These are phyloP conservation scores for Lordiphosa andalusiaca DNA, from an alignment of 2,888 invertebrate genomes.

Conservation along the genomic window DNA sequence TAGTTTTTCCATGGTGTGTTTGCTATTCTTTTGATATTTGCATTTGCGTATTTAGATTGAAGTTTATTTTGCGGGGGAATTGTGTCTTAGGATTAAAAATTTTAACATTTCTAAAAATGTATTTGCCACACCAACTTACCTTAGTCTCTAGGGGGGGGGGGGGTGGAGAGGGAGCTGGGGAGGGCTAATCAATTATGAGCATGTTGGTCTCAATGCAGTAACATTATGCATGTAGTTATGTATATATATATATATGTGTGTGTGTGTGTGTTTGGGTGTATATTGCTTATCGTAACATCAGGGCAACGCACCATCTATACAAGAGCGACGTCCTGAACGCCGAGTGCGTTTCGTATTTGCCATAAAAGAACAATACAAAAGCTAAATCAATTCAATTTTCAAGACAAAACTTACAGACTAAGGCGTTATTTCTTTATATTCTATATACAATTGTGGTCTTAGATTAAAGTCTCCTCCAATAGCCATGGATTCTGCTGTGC, in stretches of 20 bases:
- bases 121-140: conserved; percentile 69
- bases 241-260: conserved; percentile 34
- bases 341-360: conserved; percentile 39
- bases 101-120: conserved; percentile 40
- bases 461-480: conserved; percentile 15
- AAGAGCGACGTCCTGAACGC: conserved; percentile 39
- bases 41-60: conserved; percentile 3
- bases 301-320: conserved; percentile 68
- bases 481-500: conserved; percentile 21
- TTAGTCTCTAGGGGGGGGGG: conserved; percentile 38
- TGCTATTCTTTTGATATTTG: conserved; percentile 40
- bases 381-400: conserved; percentile 21
- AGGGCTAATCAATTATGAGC: conserved; percentile 45
- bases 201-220: conserved; percentile 63
- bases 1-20: conserved; percentile 57
- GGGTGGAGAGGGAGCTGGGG: no score
- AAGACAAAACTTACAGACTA: conserved; percentile 22
- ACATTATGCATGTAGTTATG: conserved; percentile 25
- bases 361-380: conserved; percentile 26
- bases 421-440: conserved; percentile 6
- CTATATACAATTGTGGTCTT: conserved; percentile 28
- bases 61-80: conserved; percentile 11
- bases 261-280: conserved; percentile 25
- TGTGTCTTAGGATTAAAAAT: conserved; percentile 9
- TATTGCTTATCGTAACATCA: conserved; percentile 80